Base-by-base conservation (phyloP, 1,140 invertebrate genomes). In the Forficula auricularia region DNA sequence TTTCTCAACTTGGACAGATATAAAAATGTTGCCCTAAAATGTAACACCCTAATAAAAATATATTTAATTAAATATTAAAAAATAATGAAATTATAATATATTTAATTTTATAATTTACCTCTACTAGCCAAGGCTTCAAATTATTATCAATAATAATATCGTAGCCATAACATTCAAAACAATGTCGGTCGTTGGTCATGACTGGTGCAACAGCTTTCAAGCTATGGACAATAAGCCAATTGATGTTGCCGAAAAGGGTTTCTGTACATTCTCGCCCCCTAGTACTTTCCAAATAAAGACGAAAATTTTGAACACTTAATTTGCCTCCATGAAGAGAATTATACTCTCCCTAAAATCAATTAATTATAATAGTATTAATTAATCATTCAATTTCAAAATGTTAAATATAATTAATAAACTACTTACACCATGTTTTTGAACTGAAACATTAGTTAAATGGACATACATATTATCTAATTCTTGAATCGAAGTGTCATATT, bases 321-420 rank as follows among this genome's bases (percentile, higher is more conserved):
- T 97, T 97, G 0, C 90, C 90, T 3, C 91, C 90, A 53, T 96
- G 90, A 40, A 92, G 68, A 49, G 75, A 82, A 59, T 96, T 96
- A 54, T 97, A 97, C 55, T 95, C 90, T 12, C 85, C 83, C 83
- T 88, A 42, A 38, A 47, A 52, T 50, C 31, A 13, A 31, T 35
- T 3, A 16, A 39, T 35, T 35, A 19, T 35, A 37, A 36, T 12
- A n/a, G n/a, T n/a, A n/a, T n/a, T n/a, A 30, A 42, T 38, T 45
- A 15, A 30, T 9, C 8, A 48, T 75, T 75, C 46, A 75, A 72
- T 54, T 77, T 19, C 55, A 47, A 38, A 45, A 19, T 7, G 9
- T 27, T 9, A n/a, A 39, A 31, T 38, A 42, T 42, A 47, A 44
- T 9, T 37, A 40, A 43, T 7, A 20, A 13, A 13, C 3, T 33